Percentiles rank a stretch among this genome's conserved stretches.
These are phyloP conservation scores for Megalopta genalis DNA, from an alignment of 1,140 invertebrate genomes.

Conservation along the genomic window DNA sequence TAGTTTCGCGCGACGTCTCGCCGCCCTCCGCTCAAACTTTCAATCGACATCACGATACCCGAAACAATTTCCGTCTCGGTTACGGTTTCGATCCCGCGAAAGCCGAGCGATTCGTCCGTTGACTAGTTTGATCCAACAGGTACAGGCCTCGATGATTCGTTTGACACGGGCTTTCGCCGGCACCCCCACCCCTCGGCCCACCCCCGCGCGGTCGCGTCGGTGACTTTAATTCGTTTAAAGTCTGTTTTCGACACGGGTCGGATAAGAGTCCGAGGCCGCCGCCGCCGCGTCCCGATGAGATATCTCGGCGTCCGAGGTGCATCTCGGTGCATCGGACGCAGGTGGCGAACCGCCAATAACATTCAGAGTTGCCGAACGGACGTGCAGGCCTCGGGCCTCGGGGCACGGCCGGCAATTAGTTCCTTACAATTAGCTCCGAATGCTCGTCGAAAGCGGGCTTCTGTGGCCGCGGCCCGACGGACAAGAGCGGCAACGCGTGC, in stretches of 20 bases:
- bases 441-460: slow-evolving; percentile 4
- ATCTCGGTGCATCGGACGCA: slow-evolving; percentile 47
- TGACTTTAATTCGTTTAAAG: slow-evolving; percentile 27
- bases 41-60: too few relatives aligned
- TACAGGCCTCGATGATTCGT: background rate
- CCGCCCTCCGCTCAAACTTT: too few relatives aligned
- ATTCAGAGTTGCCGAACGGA: slow-evolving; percentile 39
- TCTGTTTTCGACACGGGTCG: background rate
- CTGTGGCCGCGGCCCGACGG: background rate
- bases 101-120: background rate
- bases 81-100: background rate
- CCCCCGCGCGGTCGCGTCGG: too few relatives aligned
- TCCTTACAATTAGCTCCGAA: slow-evolving; percentile 52
- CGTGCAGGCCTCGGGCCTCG: background rate
- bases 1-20: too few relatives aligned
- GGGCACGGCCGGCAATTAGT: slow-evolving; percentile 51
- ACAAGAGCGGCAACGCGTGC: background rate
- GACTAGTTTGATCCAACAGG: background rate
- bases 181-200: too few relatives aligned
- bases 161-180: background rate
- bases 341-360: slow-evolving; percentile 62
- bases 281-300: slow-evolving; percentile 24
- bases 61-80: background rate
- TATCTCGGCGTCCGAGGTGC: slow-evolving; percentile 38
- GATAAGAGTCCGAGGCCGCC: slow-evolving; percentile 27